These are phyloP conservation scores for Thumatha senex DNA, from an alignment of 2,888 invertebrate species.

Conservation along the genomic window DNA sequence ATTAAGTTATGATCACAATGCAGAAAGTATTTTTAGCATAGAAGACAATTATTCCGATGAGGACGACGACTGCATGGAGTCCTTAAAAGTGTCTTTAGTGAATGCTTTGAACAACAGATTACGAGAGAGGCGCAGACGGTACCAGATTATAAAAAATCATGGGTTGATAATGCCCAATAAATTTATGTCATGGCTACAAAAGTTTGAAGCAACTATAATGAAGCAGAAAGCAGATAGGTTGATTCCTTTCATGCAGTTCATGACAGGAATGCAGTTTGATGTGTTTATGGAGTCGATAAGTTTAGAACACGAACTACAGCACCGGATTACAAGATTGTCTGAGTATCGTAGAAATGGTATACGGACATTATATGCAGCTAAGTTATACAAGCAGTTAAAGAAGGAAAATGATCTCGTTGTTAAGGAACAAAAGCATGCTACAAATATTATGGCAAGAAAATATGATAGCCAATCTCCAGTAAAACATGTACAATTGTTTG, in stretches of 20 bases:
- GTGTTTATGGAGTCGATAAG: constrained; percentile 90
- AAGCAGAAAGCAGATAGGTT: constrained; percentile 84
- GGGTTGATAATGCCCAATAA: constrained; percentile 91
- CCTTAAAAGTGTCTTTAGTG: constrained; percentile 87
- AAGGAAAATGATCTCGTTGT: constrained; percentile 82
- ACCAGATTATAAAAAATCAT: constrained; percentile 88
- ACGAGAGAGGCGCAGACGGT: constrained; percentile 88
- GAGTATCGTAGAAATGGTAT: constrained; percentile 89
- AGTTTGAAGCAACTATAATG: constrained; percentile 86
- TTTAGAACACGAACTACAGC: constrained; percentile 87
- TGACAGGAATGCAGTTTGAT: constrained; percentile 89
- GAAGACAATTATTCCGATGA: constrained; percentile 66
- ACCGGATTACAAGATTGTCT: constrained; percentile 83
- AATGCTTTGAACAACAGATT: constrained; percentile 90
- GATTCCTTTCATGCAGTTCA: constrained; percentile 89
- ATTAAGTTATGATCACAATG: constrained; percentile 91
- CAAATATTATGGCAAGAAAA: constrained; percentile 61
- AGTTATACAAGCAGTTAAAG: constrained; percentile 86
- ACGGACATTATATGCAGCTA: constrained; percentile 84
- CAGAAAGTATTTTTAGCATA: constrained; percentile 87
- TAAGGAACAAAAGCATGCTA: constrained; percentile 71
- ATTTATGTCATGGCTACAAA: constrained; percentile 86
- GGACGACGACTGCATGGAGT: constrained; percentile 79
- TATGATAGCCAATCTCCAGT: constrained; percentile 63
- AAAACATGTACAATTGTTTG: constrained; percentile 46